Percentiles rank a stretch among this genome's conserved stretches.
Evolutionary conservation across 1,140 invertebrate species (phyloP).

Genomic region (Telenomus remus): DNA sequence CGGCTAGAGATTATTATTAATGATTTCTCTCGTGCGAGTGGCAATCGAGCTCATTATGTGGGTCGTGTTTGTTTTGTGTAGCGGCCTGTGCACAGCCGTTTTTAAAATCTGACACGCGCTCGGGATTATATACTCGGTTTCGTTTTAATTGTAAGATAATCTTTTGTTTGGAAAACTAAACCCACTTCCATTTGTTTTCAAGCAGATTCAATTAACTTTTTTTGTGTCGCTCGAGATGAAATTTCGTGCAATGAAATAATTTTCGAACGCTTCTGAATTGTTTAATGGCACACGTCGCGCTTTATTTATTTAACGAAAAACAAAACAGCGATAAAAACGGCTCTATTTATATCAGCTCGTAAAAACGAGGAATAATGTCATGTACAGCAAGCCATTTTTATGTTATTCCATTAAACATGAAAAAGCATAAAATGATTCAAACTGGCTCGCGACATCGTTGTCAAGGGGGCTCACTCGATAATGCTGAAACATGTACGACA

Average conservation of each 20-base stretch:
- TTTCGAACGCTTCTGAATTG: too few species aligned
- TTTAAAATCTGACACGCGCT: conserved; percentile 37
- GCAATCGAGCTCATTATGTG: conserved; percentile 27
- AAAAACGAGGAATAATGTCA: conserved; percentile 1
- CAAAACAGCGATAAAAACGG: not conserved
- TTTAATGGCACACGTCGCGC: too few species aligned
- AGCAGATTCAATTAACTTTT: too few species aligned
- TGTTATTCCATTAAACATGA: conserved; percentile 1
- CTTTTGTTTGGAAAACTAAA: not conserved
- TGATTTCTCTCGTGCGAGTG: conserved; percentile 1
- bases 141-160: conserved; percentile 13
- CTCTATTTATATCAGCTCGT: not conserved
- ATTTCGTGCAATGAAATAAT: too few species aligned
- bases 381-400: conserved; percentile 1
- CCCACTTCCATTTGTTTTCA: not conserved
- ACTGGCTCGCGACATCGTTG: conserved; percentile 5
- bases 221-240: too few species aligned
- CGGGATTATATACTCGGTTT: conserved; percentile 19
- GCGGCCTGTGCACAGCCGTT: conserved; percentile 16
- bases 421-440: conserved; percentile 11
- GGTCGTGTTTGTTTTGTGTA: conserved; percentile 40
- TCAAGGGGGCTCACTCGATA: conserved; percentile 7
- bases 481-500: conserved; percentile 2
- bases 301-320: too few species aligned
- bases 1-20: conserved; percentile 39